Base-by-base conservation (phyloP, 2,797 vertebrate genomes). In the Falco biarmicus region DNA sequence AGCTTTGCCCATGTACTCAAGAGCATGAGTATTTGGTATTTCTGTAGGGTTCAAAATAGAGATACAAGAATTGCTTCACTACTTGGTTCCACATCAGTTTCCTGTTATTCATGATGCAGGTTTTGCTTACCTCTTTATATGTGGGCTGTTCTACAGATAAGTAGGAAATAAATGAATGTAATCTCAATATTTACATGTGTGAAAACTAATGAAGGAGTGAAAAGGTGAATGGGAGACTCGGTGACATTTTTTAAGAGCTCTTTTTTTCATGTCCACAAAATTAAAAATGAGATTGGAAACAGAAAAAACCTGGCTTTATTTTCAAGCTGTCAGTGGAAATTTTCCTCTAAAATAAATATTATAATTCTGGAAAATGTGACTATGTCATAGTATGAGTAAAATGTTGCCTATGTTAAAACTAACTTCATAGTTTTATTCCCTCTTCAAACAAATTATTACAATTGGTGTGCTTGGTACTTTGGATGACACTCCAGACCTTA, bases 401-500 rank as follows among this genome's bases (percentile, higher is more conserved):
- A 32, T 68, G 16, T 69, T 91, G 32, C 59, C 54, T 56, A 37
- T 34, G 15, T 93, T 76, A 79, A 91, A 93, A 87, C 50, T 66
- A 43, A 34, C 39, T 87, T 74, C 21, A 57, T 39, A 29, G n/a
- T 88, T 96, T 91, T 68, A 56, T 84, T 95, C 69, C 47, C 12
- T 82, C 32, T 71, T 95, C 74, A 76, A 48, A 92, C 29, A n/a
- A 87, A 48, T 90, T 95, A 76, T n/a, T 93, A 76, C 25, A 57
- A n/a, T 88, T 69, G 57, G 28, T 87, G 50, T 82, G 26, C 56
- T 92, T 93, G 39, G 21, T 94, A 51, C 69, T 60, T 92, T 74
- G 83, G 70, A n/a, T 87, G 68, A 71, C 95, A 89, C 93, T 97
- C 76, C 82, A 89, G 81, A 91, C 43, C 66, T 94, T 50, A 85